Evolutionary conservation across 2,797 vertebrate genomes (phyloP).

Genomic region (Tenualosa ilisha): DNA sequence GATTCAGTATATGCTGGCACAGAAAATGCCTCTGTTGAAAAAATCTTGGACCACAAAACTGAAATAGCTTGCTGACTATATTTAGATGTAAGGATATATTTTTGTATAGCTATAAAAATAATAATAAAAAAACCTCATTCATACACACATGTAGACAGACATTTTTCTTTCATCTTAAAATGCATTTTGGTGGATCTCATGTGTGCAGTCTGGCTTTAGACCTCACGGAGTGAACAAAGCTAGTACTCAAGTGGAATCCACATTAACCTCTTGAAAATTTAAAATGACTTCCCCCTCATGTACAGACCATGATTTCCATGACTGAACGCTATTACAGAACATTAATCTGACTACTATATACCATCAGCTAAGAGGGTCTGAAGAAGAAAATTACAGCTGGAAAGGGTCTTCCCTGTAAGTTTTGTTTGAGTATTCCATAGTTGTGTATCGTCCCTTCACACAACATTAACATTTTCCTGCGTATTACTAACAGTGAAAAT

Average conservation of each 20-base stretch:
- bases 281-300: not conserved
- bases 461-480: not conserved
- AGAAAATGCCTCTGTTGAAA: constrained; percentile 16
- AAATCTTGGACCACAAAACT: not conserved
- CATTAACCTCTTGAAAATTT: constrained; percentile 4
- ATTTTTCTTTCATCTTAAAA: not conserved
- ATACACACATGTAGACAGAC: not conserved
- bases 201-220: constrained; percentile 1
- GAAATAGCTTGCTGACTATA: constrained; percentile 31
- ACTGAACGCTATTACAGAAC: not conserved
- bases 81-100: constrained; percentile 28
- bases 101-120: not conserved
- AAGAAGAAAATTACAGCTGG: not conserved
- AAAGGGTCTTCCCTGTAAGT: not conserved
- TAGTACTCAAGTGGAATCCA: not conserved
- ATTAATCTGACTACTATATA: not conserved
- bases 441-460: not conserved
- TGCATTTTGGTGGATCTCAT: not conserved
- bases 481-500: too few relatives aligned
- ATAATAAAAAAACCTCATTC: not conserved
- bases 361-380: not conserved
- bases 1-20: constrained; percentile 12
- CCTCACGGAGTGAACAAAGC: not conserved
- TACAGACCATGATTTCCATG: not conserved
- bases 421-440: not conserved